Percentiles rank a stretch among this genome's conserved stretches.
Evolutionary conservation across 2,797 vertebrate species (phyloP).

Genomic region (Coregonus sp.): DNA sequence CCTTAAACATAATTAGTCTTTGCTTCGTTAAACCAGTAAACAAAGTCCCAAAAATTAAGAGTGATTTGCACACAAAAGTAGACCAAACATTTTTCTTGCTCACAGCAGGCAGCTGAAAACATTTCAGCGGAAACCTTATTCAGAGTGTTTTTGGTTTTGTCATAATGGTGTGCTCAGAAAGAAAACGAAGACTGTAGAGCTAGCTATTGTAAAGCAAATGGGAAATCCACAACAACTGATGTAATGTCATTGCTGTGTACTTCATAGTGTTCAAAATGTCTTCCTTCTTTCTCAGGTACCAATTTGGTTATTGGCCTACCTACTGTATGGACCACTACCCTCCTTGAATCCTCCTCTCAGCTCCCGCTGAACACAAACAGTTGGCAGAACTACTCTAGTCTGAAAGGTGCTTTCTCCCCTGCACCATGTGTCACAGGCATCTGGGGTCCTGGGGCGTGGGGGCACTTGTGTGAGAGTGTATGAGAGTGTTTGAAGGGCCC

Average conservation of each 20-base stretch:
- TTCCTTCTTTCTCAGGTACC: not conserved
- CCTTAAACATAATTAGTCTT: too few species aligned
- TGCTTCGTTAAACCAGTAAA: too few species aligned
- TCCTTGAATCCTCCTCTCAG: not conserved
- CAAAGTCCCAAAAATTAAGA: too few species aligned
- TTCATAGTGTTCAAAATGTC: not conserved
- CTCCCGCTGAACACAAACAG: not conserved
- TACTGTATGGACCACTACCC: not conserved
- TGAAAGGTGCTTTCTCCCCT: not conserved
- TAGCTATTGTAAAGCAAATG: not conserved
- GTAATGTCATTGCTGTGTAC: not conserved
- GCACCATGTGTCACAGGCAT: slow-evolving; percentile 37
- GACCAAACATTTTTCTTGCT: not conserved
- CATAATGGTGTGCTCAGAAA: not conserved
- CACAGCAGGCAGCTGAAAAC: too few species aligned
- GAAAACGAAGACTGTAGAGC: too few species aligned
- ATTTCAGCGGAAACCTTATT: too few species aligned
- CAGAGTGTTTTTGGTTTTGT: not conserved
- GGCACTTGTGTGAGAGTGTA: not conserved
- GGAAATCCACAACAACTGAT: not conserved
- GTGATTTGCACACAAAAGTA: too few species aligned
- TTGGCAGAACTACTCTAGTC: not conserved
- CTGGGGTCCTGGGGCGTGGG: not conserved
- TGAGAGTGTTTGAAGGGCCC: slow-evolving; percentile 44
- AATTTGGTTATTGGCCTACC: not conserved